phyloP scores from a whole-genome alignment of 2,797 vertebrate genomes.

The Acanthurus leucopareius region DNA sequence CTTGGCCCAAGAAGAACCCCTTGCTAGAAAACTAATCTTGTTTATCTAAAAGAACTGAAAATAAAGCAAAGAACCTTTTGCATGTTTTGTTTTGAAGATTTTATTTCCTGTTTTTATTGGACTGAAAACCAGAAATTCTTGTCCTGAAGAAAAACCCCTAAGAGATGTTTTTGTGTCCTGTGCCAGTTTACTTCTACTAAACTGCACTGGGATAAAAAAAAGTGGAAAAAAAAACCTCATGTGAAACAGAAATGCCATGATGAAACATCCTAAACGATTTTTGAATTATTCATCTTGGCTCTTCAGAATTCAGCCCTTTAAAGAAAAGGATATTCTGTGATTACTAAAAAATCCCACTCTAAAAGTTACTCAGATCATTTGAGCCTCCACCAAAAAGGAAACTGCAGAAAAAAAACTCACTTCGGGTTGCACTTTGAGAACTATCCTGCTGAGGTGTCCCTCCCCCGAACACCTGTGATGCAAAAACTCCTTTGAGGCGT shows the following conservation, averaged over 20 bases:
- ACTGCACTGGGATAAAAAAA: too few species aligned
- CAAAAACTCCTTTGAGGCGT: slow-evolving; percentile 23
- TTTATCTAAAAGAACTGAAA: too few species aligned
- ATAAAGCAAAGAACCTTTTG: too few species aligned
- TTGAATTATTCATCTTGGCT: background rate
- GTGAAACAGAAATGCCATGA: background rate
- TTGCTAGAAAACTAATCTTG: too few species aligned
- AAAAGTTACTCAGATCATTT: slow-evolving; percentile 21
- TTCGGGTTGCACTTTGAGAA: slow-evolving; percentile 34
- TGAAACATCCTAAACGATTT: background rate
- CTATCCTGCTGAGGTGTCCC: slow-evolving; percentile 42
- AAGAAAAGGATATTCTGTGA: slow-evolving; percentile 9
- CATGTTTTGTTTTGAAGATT: background rate
- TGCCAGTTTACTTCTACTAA: too few species aligned
- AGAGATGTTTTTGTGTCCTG: too few species aligned
- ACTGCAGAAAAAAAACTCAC: slow-evolving; percentile 32
- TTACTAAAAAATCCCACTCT: slow-evolving; percentile 13
- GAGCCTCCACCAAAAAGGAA: slow-evolving; percentile 27
- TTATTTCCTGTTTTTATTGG: background rate
- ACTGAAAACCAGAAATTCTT: too few species aligned
- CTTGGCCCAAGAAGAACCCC: too few species aligned
- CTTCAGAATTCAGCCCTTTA: background rate
- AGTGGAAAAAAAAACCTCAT: background rate
- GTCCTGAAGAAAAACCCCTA: too few species aligned
- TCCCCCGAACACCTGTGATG: slow-evolving; percentile 47